Conservation (phyloP, 2,888 invertebrate genomes). For the Cosmopolites sordidus region DNA sequence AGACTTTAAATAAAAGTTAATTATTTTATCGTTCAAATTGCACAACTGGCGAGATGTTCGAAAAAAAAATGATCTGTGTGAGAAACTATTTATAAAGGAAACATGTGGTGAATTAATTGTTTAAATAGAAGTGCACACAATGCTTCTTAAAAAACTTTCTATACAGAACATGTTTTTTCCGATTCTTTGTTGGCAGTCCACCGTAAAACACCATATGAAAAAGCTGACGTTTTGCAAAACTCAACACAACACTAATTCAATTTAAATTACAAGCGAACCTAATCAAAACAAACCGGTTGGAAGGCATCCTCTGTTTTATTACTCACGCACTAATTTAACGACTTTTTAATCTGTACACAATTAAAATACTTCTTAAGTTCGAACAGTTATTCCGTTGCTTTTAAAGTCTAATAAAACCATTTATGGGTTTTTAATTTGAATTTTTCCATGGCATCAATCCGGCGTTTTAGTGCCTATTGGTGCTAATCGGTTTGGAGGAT, state of each 20-base stretch:
- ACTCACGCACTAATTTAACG: constrained; percentile 11
- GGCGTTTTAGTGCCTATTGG: constrained; percentile 1
- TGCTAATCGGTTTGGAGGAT: constrained; percentile 4
- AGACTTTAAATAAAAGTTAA: too few relatives aligned
- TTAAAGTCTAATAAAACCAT: constrained; percentile 15
- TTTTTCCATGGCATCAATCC: constrained; percentile 10
- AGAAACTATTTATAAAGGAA: too few relatives aligned
- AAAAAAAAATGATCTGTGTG: too few relatives aligned
- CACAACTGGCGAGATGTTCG: too few relatives aligned
- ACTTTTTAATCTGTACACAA: constrained; percentile 14
- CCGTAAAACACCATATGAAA: too few relatives aligned
- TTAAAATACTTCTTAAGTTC: constrained; percentile 10
- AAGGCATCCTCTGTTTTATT: constrained; percentile 8
- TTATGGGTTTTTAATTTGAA: constrained; percentile 17
- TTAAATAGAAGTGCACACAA: too few relatives aligned
- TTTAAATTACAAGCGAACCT: constrained; percentile 2
- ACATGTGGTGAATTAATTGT: too few relatives aligned
- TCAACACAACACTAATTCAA: constrained; percentile 1
- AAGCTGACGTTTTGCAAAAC: not conserved
- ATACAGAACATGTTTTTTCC: too few relatives aligned
- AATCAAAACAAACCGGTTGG: constrained; percentile 8
- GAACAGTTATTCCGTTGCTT: constrained; percentile 10
- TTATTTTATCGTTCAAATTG: too few relatives aligned
- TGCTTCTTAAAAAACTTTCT: too few relatives aligned
- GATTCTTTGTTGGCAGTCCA: too few relatives aligned